phyloP scores from a whole-genome alignment of 2,797 vertebrate genomes.

The Cynodonichthys magdalenae region DNA sequence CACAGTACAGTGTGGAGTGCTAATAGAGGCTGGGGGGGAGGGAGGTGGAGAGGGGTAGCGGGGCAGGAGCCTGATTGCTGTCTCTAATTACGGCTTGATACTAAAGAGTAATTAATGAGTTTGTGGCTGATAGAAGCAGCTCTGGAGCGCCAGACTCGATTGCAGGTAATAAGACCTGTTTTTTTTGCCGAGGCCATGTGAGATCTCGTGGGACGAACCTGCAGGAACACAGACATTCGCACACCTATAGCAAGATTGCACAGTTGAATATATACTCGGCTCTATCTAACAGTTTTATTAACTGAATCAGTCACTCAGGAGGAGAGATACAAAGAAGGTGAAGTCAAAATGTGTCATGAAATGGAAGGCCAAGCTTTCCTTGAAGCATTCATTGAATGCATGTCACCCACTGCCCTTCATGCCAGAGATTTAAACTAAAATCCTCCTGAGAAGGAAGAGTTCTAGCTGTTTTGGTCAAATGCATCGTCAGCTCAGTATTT shows the following conservation, averaged over 20 bases:
- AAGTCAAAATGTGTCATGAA: background rate
- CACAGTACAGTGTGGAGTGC: slow-evolving; percentile 54
- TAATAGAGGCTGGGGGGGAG: slow-evolving; percentile 58
- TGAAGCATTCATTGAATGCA: too few species aligned
- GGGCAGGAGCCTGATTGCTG: slow-evolving; percentile 74
- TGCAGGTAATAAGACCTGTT: slow-evolving; percentile 73
- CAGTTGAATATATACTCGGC: slow-evolving; percentile 16
- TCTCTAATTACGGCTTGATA: slow-evolving; percentile 83
- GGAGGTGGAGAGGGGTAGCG: slow-evolving; percentile 24
- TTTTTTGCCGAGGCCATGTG: slow-evolving; percentile 54
- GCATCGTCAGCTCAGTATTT: too few species aligned
- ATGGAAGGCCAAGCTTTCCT: too few species aligned
- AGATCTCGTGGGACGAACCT: slow-evolving; percentile 55
- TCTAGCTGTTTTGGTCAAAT: too few species aligned
- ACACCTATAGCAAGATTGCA: slow-evolving; percentile 32
- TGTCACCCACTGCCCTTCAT: too few species aligned
- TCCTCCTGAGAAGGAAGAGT: too few species aligned
- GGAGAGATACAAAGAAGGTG: background rate
- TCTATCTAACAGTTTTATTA: slow-evolving; percentile 9
- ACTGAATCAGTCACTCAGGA: slow-evolving; percentile 11
- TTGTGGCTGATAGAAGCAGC: slow-evolving; percentile 78
- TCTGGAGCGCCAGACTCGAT: slow-evolving; percentile 75
- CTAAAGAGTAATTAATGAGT: slow-evolving; percentile 85
- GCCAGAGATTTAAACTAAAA: too few species aligned
- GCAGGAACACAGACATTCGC: slow-evolving; percentile 23